These are phyloP conservation scores for Hyposmocoma kahamanoa DNA, from an alignment of 1,140 invertebrate species.

Conservation along the genomic window DNA sequence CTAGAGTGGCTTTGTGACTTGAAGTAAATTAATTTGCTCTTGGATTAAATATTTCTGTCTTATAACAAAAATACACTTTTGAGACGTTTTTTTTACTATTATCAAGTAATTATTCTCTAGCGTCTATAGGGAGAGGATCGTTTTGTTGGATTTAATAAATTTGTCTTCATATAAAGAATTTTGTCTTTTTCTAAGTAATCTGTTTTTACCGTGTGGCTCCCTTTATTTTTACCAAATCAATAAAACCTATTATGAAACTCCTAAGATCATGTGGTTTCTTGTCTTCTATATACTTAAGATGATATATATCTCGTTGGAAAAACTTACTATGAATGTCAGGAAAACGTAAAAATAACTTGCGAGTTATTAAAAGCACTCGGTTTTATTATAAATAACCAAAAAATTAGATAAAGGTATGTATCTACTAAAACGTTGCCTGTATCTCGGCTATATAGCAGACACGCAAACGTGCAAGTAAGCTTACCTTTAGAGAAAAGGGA, in stretches of 20 bases:
- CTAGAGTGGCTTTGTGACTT: too few relatives aligned
- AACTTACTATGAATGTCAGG: background rate
- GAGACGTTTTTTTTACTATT: too few relatives aligned
- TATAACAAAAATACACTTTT: too few relatives aligned
- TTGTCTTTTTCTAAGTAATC: too few relatives aligned
- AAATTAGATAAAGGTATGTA: background rate
- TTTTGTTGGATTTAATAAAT: too few relatives aligned
- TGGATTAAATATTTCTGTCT: too few relatives aligned
- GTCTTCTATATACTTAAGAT: conserved; percentile 5
- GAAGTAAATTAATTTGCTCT: too few relatives aligned
- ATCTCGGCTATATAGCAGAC: background rate
- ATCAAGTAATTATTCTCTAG: background rate
- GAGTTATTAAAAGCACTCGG: conserved; percentile 1
- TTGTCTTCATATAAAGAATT: too few relatives aligned
- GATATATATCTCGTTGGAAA: conserved; percentile 4
- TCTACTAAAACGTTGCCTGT: background rate
- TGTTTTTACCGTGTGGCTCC: too few relatives aligned
- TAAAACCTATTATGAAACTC: background rate
- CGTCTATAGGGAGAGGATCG: too few relatives aligned
- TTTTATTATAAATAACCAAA: conserved; percentile 6
- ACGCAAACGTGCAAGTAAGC: background rate
- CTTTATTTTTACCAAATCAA: conserved; percentile 5
- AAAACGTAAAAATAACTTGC: background rate
- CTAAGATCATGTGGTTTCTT: background rate
- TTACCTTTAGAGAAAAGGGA: background rate